Conservation (phyloP, 2,113 vertebrate genomes). For the Oryzias woworae region DNA sequence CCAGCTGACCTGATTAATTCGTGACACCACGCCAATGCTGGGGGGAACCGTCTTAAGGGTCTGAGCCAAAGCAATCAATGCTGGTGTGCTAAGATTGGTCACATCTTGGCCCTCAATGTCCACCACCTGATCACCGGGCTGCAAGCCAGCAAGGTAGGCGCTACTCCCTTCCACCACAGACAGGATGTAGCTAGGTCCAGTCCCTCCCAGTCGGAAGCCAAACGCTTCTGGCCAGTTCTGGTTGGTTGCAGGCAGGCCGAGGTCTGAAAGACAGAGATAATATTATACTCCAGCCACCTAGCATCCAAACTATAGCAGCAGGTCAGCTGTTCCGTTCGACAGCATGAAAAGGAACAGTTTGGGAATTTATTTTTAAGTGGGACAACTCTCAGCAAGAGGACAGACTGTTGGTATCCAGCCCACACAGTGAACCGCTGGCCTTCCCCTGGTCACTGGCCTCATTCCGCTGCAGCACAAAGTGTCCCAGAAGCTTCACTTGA, state of each 20-base stretch:
- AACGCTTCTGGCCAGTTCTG: slow-evolving; percentile 95
- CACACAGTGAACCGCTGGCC: slow-evolving; percentile 41
- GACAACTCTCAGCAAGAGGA: too few species aligned
- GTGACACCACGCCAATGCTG: slow-evolving; percentile 93
- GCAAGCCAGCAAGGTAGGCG: slow-evolving; percentile 87
- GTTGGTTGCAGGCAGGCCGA: slow-evolving; percentile 84
- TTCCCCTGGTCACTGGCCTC: slow-evolving; percentile 69
- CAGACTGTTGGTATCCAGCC: slow-evolving; percentile 25
- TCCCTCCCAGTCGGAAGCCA: slow-evolving; percentile 88
- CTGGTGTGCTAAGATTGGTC: slow-evolving; percentile 81
- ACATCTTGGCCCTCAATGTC: slow-evolving; percentile 93
- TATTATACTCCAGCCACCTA: too few species aligned
- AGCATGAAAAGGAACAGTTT: background rate
- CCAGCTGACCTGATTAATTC: slow-evolving; percentile 77
- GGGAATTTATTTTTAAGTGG: slow-evolving; percentile 27
- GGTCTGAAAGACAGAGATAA: slow-evolving; percentile 57
- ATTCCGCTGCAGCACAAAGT: slow-evolving; percentile 60
- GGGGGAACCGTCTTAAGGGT: slow-evolving; percentile 87
- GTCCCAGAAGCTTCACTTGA: slow-evolving; percentile 33
- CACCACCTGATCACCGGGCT: slow-evolving; percentile 91
- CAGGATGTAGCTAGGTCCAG: slow-evolving; percentile 91
- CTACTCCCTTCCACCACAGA: slow-evolving; percentile 92
- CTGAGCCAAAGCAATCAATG: slow-evolving; percentile 82
- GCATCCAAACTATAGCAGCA: too few species aligned
- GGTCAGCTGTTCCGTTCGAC: too few species aligned